Evolutionary conservation across 1,140 invertebrate genomes (phyloP), one percentile per base, ranked within the genome.

Genomic region (Drosophila teissieri): DNA sequence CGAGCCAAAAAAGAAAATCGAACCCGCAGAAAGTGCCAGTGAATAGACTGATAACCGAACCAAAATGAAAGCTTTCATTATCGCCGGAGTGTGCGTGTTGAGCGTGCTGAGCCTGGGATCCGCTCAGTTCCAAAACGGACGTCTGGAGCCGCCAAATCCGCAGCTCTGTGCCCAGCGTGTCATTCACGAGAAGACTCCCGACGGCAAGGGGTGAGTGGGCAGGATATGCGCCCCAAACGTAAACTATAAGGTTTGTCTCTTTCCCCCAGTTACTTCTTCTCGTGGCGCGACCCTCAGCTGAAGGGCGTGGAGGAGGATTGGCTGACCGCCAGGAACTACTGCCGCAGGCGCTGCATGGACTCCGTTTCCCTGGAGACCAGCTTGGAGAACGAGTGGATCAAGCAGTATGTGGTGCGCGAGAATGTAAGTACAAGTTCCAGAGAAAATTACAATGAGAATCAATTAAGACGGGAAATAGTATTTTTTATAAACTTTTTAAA

Each of bases 271-370:
- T 97, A 97, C 91, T 97, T 95, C 92, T 96, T 96, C 93, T 96
- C 96, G n/a, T 97, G 96, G 96, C 94, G 95, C 60, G 96, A 97
- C 82, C 95, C 94, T 4, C 94, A 94, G 36, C 94, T 95, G 19
- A 94, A 94, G 44, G 95, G 95, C 24, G 95, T 95, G 37, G 96
- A 97, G 92, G 93, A 95, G 75, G 96, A 97, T 91, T 97, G 96
- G 96, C 92, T 97, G 36, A 95, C 94, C 14, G 96, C 94, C 2
- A 94, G 96, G 78, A 97, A 97, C 92, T 97, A 95, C 93, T 97
- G 96, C 91, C 94, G 96, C 73, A 94, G 96, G 91, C 94, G 96
- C 24, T 97, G 96, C 92, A 97, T 97, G 96, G 96, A 97, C 91
- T 94, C 96, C 14, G 95, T 97, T 7, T 96, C 96, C 4, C 92